phyloP scores from a whole-genome alignment of 2,113 vertebrate genomes.

The Morone chrysops region DNA sequence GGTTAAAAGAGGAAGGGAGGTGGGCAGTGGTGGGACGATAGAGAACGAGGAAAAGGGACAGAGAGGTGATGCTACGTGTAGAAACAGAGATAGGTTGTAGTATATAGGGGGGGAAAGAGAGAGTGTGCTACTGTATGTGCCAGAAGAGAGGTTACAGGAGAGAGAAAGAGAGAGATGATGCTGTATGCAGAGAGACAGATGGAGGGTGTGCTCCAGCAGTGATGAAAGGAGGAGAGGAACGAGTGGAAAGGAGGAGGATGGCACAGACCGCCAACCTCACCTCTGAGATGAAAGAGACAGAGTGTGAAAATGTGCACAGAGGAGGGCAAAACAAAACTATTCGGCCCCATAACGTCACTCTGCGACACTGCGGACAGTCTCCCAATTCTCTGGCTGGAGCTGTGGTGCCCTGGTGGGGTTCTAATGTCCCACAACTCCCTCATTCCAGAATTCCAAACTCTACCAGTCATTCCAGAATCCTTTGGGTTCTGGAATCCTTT shows the following conservation, averaged over 20 bases:
- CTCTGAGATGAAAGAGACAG: constrained; percentile 12
- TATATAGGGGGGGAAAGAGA: not conserved
- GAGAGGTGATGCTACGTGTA: constrained; percentile 23
- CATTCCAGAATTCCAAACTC: not conserved
- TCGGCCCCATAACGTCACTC: not conserved
- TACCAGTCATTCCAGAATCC: not conserved
- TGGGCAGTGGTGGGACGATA: not conserved
- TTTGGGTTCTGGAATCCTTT: not conserved
- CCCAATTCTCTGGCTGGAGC: not conserved
- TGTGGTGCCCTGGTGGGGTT: not conserved
- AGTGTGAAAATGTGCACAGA: not conserved
- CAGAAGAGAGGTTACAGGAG: constrained; percentile 22
- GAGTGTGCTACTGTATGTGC: constrained; percentile 40
- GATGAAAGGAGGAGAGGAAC: constrained; percentile 28
- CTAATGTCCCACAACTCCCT: not conserved
- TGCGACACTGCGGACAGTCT: not conserved
- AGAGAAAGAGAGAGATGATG: constrained; percentile 2
- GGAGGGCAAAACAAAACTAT: constrained; percentile 27
- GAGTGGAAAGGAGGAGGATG: constrained; percentile 18
- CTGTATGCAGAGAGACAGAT: constrained; percentile 40
- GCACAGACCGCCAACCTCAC: not conserved
- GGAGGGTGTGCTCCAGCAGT: constrained; percentile 43
- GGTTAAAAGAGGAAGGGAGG: constrained; percentile 1
- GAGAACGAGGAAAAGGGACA: not conserved
- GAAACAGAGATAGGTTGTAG: constrained; percentile 22